These are phyloP conservation scores for Andrena fulva DNA, from an alignment of 2,888 invertebrate genomes.

Conservation along the genomic window DNA sequence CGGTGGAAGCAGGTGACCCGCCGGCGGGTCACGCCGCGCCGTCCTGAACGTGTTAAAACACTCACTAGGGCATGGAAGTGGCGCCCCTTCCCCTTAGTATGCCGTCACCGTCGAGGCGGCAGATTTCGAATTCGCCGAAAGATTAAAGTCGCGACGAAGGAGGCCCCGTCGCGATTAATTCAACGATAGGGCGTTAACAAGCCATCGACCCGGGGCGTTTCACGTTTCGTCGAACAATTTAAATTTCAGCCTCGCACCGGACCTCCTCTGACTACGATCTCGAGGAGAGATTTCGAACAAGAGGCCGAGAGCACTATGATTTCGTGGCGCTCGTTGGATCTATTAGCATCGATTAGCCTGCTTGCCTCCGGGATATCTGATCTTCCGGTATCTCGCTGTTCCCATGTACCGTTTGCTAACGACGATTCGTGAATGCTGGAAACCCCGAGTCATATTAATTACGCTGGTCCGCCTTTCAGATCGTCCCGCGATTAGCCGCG, in stretches of 20 bases:
- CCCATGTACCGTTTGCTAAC: conserved; percentile 14
- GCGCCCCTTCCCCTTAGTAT: neutral
- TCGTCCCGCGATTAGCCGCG: neutral
- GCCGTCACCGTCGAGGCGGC: conserved; percentile 7
- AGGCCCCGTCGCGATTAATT: conserved; percentile 65
- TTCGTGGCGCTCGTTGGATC: conserved; percentile 31
- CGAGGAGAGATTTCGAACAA: conserved; percentile 27
- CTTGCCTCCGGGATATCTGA: conserved; percentile 38
- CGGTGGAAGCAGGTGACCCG: no score
- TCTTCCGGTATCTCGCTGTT: conserved; percentile 33
- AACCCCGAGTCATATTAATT: conserved; percentile 2
- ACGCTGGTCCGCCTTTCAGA: neutral
- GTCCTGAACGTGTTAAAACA: neutral
- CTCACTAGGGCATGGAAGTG: neutral
- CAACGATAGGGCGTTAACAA: conserved; percentile 69
- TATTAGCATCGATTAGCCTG: conserved; percentile 58
- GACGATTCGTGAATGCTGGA: conserved; percentile 9
- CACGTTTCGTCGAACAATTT: conserved; percentile 66
- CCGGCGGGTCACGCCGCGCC: neutral
- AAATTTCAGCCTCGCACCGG: conserved; percentile 56
- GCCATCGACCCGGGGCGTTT: conserved; percentile 47
- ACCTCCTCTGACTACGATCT: conserved; percentile 25
- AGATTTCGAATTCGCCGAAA: conserved; percentile 14
- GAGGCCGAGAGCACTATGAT: conserved; percentile 37
- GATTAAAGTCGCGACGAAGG: conserved; percentile 51